Evolutionary conservation across 2,113 vertebrate genomes (phyloP).

Genomic region (Scophthalmus maximus): DNA sequence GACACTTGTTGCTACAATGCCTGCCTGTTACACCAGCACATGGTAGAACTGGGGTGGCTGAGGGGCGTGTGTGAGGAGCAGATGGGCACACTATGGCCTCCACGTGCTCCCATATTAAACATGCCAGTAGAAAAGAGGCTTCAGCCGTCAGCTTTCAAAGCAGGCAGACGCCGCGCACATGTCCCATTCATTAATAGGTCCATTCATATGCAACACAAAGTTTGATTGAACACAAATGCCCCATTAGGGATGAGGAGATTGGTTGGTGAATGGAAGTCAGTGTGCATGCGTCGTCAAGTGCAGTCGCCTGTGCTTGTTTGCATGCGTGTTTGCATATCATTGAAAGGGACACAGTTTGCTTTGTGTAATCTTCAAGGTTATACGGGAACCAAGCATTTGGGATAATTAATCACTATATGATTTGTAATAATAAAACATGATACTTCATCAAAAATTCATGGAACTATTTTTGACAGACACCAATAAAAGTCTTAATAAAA

Average conservation of each 20-base stretch:
- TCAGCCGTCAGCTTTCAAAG: conserved; percentile 52
- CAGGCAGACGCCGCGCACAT: conserved; percentile 62
- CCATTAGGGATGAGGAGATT: conserved; percentile 50
- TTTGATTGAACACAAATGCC: conserved; percentile 81
- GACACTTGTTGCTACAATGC: conserved; percentile 85
- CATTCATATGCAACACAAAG: conserved; percentile 79
- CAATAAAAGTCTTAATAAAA: background rate
- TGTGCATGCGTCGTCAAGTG: conserved; percentile 7
- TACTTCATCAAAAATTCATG: background rate
- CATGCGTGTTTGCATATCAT: conserved; percentile 52
- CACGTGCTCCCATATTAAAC: conserved; percentile 70
- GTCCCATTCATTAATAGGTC: conserved; percentile 75
- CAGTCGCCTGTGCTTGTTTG: conserved; percentile 48
- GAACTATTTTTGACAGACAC: background rate
- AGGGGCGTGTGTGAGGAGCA: conserved; percentile 56
- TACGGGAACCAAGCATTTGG: background rate
- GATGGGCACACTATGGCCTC: conserved; percentile 72
- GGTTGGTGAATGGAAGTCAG: conserved; percentile 37
- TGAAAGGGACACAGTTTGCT: conserved; percentile 44
- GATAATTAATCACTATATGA: background rate
- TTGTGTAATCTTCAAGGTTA: conserved; percentile 25
- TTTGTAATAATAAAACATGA: background rate
- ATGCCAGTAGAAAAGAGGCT: conserved; percentile 58
- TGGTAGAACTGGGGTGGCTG: conserved; percentile 46
- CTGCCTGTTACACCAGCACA: conserved; percentile 79